Percentiles rank a stretch among this genome's conserved stretches.
Evolutionary conservation across 2,797 vertebrate species (phyloP).

Genomic region (Dermochelys coriacea): DNA sequence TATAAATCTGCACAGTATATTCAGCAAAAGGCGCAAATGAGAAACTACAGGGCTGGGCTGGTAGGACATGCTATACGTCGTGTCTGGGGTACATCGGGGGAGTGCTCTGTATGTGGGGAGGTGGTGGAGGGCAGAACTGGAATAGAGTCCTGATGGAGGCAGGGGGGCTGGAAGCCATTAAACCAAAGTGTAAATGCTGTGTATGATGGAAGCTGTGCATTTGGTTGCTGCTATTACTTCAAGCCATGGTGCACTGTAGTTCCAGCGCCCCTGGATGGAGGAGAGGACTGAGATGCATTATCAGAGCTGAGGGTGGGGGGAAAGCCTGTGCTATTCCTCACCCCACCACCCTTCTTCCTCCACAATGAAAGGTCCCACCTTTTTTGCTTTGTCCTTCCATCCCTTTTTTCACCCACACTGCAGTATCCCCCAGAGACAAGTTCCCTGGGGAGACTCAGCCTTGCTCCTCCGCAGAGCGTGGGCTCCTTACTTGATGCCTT

Average conservation of each 20-base stretch:
- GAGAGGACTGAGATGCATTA: fast-evolving
- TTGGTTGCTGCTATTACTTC: background rate
- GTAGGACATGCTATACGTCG: background rate
- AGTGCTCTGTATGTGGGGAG: background rate
- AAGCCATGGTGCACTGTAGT: background rate
- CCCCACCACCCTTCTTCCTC: background rate
- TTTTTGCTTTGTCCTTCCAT: background rate
- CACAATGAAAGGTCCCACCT: background rate
- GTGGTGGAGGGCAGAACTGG: fast-evolving
- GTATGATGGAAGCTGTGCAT: background rate
- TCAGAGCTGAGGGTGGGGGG: background rate
- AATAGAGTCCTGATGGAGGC: background rate
- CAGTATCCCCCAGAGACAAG: background rate
- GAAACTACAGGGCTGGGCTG: background rate
- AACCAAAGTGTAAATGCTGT: background rate
- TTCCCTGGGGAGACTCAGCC: background rate
- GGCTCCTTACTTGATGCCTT: background rate
- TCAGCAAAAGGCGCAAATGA: background rate
- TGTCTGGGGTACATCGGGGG: background rate
- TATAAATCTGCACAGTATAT: background rate
- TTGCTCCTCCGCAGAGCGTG: background rate
- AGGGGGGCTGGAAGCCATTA: background rate
- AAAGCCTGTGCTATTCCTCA: background rate
- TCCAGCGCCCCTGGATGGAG: too few species aligned
- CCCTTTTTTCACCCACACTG: background rate